A percentile compares a stretch with the other conserved stretches of the same genome.
These are phyloP conservation scores for Selenia dentaria DNA, from an alignment of 2,888 invertebrate genomes.

Conservation along the genomic window DNA sequence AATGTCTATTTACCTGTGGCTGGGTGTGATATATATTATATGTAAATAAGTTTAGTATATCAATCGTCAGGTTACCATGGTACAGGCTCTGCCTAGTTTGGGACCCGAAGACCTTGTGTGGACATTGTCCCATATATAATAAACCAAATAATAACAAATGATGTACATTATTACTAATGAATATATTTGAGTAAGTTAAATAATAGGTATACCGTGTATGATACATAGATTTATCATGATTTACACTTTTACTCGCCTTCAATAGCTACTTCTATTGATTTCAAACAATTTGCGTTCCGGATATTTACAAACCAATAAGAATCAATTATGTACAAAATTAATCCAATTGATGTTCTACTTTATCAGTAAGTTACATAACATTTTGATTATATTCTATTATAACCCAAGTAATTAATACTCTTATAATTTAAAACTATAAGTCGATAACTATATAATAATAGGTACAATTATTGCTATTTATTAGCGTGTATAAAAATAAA, in stretches of 20 bases:
- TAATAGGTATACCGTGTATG: conserved; percentile 58
- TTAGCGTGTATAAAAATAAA: conserved; percentile 18
- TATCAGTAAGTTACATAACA: too few species aligned
- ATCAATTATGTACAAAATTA: conserved; percentile 29
- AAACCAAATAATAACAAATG: conserved; percentile 1
- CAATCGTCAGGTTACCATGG: too few species aligned
- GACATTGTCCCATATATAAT: too few species aligned
- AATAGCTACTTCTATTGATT: conserved; percentile 37
- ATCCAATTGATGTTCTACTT: conserved; percentile 3
- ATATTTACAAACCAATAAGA: conserved; percentile 31
- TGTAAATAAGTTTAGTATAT: too few species aligned
- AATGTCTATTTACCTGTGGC: too few species aligned
- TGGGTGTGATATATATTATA: too few species aligned
- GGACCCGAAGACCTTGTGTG: too few species aligned
- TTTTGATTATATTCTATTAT: background rate
- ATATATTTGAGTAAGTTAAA: conserved; percentile 69
- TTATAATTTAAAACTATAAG: background rate
- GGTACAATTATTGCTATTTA: conserved; percentile 6
- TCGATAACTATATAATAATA: conserved; percentile 1
- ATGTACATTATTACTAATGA: conserved; percentile 48
- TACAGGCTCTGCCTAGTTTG: too few species aligned
- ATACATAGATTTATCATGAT: conserved; percentile 57
- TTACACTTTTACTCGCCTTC: conserved; percentile 50
- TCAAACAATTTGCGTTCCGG: conserved; percentile 12
- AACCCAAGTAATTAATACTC: conserved; percentile 4